Conservation (phyloP, 2,113 vertebrate genomes). For the Urocitellus parryii region DNA sequence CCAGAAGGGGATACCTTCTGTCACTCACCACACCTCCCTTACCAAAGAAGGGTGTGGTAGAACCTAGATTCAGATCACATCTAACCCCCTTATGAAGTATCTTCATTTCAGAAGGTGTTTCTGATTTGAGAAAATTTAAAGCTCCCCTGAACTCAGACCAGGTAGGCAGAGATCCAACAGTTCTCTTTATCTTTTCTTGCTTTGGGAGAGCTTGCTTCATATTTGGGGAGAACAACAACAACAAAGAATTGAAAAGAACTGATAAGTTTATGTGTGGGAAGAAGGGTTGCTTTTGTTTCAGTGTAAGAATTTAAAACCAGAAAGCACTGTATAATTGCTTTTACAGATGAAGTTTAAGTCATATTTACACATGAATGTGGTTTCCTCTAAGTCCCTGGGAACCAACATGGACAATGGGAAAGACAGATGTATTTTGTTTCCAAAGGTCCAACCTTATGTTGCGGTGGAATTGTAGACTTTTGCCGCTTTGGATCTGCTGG, state of each 20-base stretch:
- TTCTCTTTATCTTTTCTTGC: not conserved
- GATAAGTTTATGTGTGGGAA: constrained; percentile 13
- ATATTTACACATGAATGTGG: not conserved
- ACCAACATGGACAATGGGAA: constrained; percentile 64
- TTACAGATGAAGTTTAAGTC: constrained; percentile 61
- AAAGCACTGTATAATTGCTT: constrained; percentile 65
- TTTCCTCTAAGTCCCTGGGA: not conserved
- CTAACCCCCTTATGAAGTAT: not conserved
- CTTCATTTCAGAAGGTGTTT: not conserved
- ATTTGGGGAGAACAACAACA: not conserved
- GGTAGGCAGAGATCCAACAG: not conserved
- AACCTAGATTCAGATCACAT: not conserved
- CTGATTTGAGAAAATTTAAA: not conserved
- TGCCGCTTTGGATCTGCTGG: constrained; percentile 53
- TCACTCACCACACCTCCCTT: not conserved
- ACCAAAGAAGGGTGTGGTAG: not conserved
- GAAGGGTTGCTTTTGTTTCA: not conserved
- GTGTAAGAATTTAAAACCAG: constrained; percentile 49
- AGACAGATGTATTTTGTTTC: constrained; percentile 66
- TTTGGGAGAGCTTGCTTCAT: not conserved
- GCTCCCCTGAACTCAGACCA: not conserved
- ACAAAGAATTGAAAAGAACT: rapidly evolving
- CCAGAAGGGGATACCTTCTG: not conserved
- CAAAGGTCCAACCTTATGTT: constrained; percentile 30
- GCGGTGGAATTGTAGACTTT: rapidly evolving